Conservation (phyloP, 2,888 invertebrate genomes). For the Brachypterus glaber region DNA sequence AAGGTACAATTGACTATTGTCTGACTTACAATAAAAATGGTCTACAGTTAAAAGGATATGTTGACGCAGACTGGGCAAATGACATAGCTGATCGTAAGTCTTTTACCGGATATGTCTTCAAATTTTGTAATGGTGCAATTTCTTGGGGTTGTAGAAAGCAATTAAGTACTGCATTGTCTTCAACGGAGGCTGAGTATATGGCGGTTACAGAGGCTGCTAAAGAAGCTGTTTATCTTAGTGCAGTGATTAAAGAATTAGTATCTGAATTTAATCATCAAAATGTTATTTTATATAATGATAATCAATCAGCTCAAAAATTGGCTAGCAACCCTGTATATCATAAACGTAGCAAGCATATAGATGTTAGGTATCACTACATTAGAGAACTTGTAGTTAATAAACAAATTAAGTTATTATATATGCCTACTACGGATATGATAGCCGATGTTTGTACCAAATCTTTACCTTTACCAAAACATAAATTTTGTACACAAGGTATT, state of each 20-base stretch:
- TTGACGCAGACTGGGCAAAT: constrained; percentile 24
- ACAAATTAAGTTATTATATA: constrained; percentile 3
- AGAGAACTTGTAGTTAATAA: constrained; percentile 1
- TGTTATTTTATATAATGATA: constrained; percentile 12
- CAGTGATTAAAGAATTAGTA: neutral
- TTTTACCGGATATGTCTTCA: constrained; percentile 17
- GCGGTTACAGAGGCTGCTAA: constrained; percentile 19
- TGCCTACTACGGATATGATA: constrained; percentile 6
- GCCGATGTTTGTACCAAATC: constrained; percentile 6
- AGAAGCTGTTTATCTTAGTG: constrained; percentile 21
- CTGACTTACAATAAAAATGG: constrained; percentile 15
- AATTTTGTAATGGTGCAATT: constrained; percentile 6
- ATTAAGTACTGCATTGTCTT: constrained; percentile 17
- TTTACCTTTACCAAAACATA: constrained; percentile 2
- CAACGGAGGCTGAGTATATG: too few species aligned
- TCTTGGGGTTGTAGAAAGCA: constrained; percentile 18
- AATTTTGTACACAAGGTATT: too few species aligned
- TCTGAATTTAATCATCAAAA: too few species aligned
- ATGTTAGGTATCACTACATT: constrained; percentile 11
- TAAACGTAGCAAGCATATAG: constrained; percentile 14
- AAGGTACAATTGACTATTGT: constrained; percentile 16
- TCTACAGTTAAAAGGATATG: constrained; percentile 21
- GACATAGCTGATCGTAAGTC: constrained; percentile 15
- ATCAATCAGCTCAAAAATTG: constrained; percentile 13
- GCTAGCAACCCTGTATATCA: constrained; percentile 9